Conservation (phyloP, 2,888 invertebrate species). For the Drosophila cyrtoloma region DNA sequence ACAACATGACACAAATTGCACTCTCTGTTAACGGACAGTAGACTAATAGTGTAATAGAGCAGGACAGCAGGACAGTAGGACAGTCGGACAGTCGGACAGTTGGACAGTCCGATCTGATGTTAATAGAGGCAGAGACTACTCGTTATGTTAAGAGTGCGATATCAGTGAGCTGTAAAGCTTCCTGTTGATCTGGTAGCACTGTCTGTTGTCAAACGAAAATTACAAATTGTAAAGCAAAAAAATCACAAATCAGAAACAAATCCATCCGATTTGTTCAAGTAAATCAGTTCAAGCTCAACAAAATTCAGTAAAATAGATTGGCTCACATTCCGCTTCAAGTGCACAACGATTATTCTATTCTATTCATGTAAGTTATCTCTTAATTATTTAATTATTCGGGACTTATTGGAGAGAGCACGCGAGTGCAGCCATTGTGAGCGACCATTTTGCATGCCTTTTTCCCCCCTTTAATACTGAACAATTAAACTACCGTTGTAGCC, state of each 20-base stretch:
- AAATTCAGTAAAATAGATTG: too few relatives aligned
- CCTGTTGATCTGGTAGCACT: neutral
- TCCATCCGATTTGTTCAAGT: too few relatives aligned
- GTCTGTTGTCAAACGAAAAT: neutral
- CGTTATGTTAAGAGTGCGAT: neutral
- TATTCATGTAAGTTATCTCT: neutral
- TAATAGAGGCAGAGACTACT: neutral
- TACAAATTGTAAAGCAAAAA: too few relatives aligned
- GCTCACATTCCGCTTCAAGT: too few relatives aligned
- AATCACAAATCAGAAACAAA: too few relatives aligned
- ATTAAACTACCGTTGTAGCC: neutral
- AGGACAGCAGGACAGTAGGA: too few relatives aligned
- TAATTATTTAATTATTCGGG: neutral
- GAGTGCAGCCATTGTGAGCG: too few relatives aligned
- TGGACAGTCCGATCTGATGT: neutral
- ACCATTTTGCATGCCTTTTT: too few relatives aligned
- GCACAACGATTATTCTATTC: too few relatives aligned
- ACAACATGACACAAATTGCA: neutral
- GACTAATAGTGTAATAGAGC: neutral
- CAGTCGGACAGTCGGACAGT: too few relatives aligned
- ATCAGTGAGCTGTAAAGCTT: neutral
- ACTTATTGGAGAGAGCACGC: neutral
- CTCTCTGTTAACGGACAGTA: neutral
- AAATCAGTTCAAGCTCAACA: too few relatives aligned
- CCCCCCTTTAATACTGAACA: too few relatives aligned